Evolutionary conservation across 2,888 invertebrate species (phyloP).

Genomic region (Caradrina kadenii): DNA sequence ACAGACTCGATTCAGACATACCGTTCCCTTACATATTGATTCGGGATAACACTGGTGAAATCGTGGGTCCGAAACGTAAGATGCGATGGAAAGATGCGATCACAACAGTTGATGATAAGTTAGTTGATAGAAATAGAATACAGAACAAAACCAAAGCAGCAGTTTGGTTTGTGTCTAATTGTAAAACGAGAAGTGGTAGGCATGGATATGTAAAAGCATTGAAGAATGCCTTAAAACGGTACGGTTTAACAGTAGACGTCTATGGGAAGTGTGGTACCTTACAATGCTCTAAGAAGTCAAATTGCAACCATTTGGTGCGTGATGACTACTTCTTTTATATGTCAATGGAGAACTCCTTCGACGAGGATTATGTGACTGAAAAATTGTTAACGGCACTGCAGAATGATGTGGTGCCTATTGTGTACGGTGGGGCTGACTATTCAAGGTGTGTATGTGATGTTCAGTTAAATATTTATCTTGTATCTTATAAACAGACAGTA

Average conservation of each 20-base stretch:
- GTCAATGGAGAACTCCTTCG: constrained; percentile 93
- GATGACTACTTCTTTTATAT: constrained; percentile 93
- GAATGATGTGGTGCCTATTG: constrained; percentile 92
- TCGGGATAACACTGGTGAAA: constrained; percentile 70
- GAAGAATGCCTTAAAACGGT: constrained; percentile 68
- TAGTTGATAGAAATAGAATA: constrained; percentile 64
- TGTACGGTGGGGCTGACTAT: constrained; percentile 93
- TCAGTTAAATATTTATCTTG: neutral
- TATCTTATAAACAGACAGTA: no score
- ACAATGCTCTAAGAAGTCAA: constrained; percentile 71
- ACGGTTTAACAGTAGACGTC: constrained; percentile 84
- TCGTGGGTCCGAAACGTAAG: constrained; percentile 76
- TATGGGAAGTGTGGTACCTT: constrained; percentile 89
- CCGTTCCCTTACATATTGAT: constrained; percentile 79
- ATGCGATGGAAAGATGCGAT: constrained; percentile 64
- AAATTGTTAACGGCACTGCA: constrained; percentile 91
- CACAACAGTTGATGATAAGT: constrained; percentile 65
- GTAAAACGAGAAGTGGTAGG: constrained; percentile 75
- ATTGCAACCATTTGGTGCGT: constrained; percentile 80
- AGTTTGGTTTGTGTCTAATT: constrained; percentile 87
- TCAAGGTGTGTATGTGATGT: constrained; percentile 73
- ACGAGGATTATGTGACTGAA: constrained; percentile 88
- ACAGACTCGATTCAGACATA: constrained; percentile 83
- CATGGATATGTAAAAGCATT: constrained; percentile 70
- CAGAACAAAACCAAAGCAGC: constrained; percentile 80